Evolutionary conservation across 1,140 invertebrate species (phyloP), one percentile per base, ranked within the genome.

Genomic region (Panagrolaimus sp.): DNA sequence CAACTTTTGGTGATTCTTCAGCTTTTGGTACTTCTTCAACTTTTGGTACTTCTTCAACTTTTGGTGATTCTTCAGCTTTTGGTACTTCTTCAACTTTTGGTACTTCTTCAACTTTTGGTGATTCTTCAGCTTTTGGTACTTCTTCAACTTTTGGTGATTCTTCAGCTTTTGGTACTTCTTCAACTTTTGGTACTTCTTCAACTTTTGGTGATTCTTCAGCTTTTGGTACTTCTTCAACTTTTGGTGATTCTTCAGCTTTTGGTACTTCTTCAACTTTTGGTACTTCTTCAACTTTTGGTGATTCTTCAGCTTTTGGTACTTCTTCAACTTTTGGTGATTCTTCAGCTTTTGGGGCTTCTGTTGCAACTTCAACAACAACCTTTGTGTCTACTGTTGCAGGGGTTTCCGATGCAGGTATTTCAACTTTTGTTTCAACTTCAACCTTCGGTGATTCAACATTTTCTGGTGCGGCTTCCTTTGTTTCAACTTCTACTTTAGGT

Each of bases 121-220:
- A 12, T 65, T 65, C 43, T 21, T 21, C 66, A 10, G 44, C 28
- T 26, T 9, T 45, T 14, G 21, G 24, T n/a, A 26, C n/a, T 8
- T 21, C 48, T 12, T 24, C 8, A 32, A 28, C 15, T 0, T 64
- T 43, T 21, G 24, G 21, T 12, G 48, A 10, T 21, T 24, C 45
- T 21, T 38, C 47, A n/a, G 66, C n/a, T 58, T 55, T 26, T 3
- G 43, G 15, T 17, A n/a, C 15, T 21, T n/a, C 26, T 1, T 14
- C 43, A 52, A 63, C 26, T 12, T 32, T 38, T 21, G 65, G 21
- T n/a, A 8, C 14, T 8, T 21, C 26, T 67, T 55, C 65, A 67
- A 38, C 15, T n/a, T 21, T 24, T 21, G 47, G 1, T 67, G 38
- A 21, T 9, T n/a, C 43, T 12, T 67, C 28, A 32, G 21, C 12